Evolutionary conservation across 2,888 invertebrate genomes (phyloP).

Genomic region (Oxycera nigricornis): DNA sequence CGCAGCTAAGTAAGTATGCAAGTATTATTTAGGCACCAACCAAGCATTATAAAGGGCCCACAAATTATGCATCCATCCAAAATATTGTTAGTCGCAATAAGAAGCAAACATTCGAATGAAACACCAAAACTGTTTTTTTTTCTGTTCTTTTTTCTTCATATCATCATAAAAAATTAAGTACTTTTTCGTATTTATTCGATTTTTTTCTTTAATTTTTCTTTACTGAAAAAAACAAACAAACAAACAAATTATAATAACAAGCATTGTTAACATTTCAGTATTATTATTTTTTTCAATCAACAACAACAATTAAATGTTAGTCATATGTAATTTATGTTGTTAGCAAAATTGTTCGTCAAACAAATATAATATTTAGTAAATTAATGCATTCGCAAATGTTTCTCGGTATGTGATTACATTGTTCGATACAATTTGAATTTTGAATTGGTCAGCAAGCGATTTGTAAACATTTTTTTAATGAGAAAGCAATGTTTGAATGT

Average conservation of each 20-base stretch:
- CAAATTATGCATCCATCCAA: too few species aligned
- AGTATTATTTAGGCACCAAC: too few species aligned
- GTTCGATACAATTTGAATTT: too few species aligned
- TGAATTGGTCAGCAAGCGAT: too few species aligned
- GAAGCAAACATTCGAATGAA: too few species aligned
- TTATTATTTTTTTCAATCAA: neutral
- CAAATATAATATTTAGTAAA: neutral
- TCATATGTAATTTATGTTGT: neutral
- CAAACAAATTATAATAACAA: too few species aligned
- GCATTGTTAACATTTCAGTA: conserved; percentile 14
- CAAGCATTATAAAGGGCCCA: too few species aligned
- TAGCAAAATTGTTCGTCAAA: neutral
- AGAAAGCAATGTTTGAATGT: too few species aligned
- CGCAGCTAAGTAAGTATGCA: too few species aligned
- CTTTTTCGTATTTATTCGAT: neutral
- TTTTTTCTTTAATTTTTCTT: neutral
- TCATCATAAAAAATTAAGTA: conserved; percentile 26
- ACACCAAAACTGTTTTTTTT: neutral
- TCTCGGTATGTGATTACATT: too few species aligned
- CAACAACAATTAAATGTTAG: neutral
- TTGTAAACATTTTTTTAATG: too few species aligned
- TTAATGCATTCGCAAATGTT: neutral
- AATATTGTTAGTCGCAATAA: too few species aligned
- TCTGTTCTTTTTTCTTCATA: neutral
- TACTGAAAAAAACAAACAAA: neutral